A percentile compares a stretch with the other conserved stretches of the same genome.
Conservation (phyloP, 2,797 vertebrate species). For the Catostomus latipinnis region DNA sequence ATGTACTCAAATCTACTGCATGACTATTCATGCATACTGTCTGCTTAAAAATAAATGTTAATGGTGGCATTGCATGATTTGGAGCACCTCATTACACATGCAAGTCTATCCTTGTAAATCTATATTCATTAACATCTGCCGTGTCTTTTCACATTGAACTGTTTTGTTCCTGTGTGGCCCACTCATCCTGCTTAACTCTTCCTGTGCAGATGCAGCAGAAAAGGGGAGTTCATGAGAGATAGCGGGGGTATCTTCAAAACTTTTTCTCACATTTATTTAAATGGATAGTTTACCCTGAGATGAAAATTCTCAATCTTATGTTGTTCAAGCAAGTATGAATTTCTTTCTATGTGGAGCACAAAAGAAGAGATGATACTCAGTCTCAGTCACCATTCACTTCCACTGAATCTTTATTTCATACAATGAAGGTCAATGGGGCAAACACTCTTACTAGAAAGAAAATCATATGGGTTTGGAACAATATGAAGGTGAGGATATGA, state of each 20-base stretch:
- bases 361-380: no score
- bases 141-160: conserved; percentile 81
- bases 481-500: no score
- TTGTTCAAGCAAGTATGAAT: no score
- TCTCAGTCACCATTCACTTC: no score
- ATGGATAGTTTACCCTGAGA: no score
- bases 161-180: conserved; percentile 77
- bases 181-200: conserved; percentile 83
- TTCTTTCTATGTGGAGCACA: no score
- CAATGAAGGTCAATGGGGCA: no score
- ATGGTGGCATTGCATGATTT: conserved; percentile 48
- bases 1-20: neutral
- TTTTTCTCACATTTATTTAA: conserved; percentile 36
- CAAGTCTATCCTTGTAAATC: conserved; percentile 76
- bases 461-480: no score
- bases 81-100: conserved; percentile 73
- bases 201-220: conserved; percentile 78
- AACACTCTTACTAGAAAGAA: no score
- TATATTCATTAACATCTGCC: conserved; percentile 86
- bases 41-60: conserved; percentile 36
- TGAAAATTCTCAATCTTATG: no score
- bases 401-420: no score
- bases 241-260: conserved; percentile 32
- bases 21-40: conserved; percentile 16
- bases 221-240: conserved; percentile 66